Evolutionary conservation across 2,888 invertebrate genomes (phyloP), one percentile per base, ranked within the genome.

Genomic region (Bellardia pandia): DNA sequence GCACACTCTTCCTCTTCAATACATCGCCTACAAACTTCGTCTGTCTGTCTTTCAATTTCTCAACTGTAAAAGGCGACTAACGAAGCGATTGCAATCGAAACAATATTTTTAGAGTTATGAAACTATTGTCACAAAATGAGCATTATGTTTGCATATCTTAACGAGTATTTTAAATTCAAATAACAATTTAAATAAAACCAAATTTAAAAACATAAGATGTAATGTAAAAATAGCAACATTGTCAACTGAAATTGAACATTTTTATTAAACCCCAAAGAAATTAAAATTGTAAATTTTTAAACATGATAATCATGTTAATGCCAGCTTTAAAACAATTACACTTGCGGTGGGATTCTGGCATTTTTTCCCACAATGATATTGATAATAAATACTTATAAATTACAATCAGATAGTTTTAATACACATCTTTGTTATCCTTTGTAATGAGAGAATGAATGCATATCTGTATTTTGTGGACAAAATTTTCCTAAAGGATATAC

Each of bases 291-390:
- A 45, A 71, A 72, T 16, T 58, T 16, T 30, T 23, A 23, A 51
- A n/a, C 56, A 76, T 64, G 58, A 84, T 78, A 78, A 84, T 78
- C 72, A 72, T 66, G 71, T 77, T 66, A 66, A 58, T 83, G 68
- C 60, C 71, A 77, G 74, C 42, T 78, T 84, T 76, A 78, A 83
- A 84, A 84, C 77, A 84, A 84, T 84, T 84, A 58, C 72, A 84
- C 11, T 58, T 53, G 66, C 53, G 79, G 62, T 42, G 79, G 33
- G 62, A 53, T 53, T 53, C 30, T 40, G 79, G 30, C 2, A 51
- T n/a, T 71, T 48, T 64, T 76, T 1, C 8, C 4, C 79, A 13
- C 51, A 42, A 62, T 60, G 30, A 0, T 62, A 16, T 30, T 53
- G 77, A n/a, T 23, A 51, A 62, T 62, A 51, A 48, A 48, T 51